Percentiles rank a stretch among this genome's conserved stretches.
These are phyloP conservation scores for Tetragnatha montana DNA, from an alignment of 2,888 invertebrate genomes.

Conservation along the genomic window DNA sequence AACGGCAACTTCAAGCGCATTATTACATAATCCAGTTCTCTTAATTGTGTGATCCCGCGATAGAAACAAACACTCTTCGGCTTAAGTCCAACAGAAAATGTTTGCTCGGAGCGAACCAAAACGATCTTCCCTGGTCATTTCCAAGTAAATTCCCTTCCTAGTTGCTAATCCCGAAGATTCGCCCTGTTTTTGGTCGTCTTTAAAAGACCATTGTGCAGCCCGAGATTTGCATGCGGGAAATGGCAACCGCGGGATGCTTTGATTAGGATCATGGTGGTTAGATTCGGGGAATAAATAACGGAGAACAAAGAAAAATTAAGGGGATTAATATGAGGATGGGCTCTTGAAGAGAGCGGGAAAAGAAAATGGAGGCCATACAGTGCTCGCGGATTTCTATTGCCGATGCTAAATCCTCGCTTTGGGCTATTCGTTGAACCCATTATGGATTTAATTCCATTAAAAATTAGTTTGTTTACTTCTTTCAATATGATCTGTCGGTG, in stretches of 20 bases:
- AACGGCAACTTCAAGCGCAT: constrained; percentile 2
- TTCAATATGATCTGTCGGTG: too few relatives aligned
- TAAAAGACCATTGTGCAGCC: constrained; percentile 44
- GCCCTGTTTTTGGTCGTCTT: constrained; percentile 1
- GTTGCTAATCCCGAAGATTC: constrained; percentile 47
- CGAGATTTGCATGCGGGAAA: constrained; percentile 28
- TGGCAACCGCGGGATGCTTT: constrained; percentile 15
- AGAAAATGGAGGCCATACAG: constrained; percentile 22
- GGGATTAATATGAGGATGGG: constrained; percentile 45
- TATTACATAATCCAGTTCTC: constrained; percentile 13
- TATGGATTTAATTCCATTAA: not conserved
- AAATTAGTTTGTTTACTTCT: too few relatives aligned
- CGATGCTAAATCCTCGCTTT: not conserved
- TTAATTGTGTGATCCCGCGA: constrained; percentile 39
- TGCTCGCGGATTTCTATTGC: constrained; percentile 2
- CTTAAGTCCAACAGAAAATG: constrained; percentile 46
- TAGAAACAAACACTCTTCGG: constrained; percentile 24
- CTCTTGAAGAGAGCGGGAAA: not conserved
- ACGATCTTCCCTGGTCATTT: not conserved
- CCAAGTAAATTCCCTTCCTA: constrained; percentile 7
- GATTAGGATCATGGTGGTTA: constrained; percentile 27
- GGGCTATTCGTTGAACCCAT: not conserved
- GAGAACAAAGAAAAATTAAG: constrained; percentile 60
- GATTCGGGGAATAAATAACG: constrained; percentile 23
- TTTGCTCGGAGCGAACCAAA: constrained; percentile 55